Evolutionary conservation across 2,797 vertebrate species (phyloP), one percentile per base, ranked within the genome.

Genomic region (Cossypha heuglini): DNA sequence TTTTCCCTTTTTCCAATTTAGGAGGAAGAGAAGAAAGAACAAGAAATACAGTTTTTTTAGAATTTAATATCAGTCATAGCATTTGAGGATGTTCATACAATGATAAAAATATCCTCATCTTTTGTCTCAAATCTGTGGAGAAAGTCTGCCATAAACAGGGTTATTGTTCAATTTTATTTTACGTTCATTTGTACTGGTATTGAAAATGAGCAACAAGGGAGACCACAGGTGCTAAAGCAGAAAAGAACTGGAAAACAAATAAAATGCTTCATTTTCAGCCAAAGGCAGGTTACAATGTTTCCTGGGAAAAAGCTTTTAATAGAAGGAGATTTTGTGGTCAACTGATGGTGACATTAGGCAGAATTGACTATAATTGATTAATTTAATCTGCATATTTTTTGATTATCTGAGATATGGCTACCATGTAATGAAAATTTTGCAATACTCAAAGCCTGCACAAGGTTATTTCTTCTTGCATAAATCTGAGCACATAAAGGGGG

Each of bases 201-300:
- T 89, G 90, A 96, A 95, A 96, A 95, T 83, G 78, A 86, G 68
- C 78, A 71, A 11, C 86, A 75, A 86, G 93, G 92, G 92, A 96
- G 68, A 80, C 68, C 61, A 75, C 84, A 91, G 90, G 93, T 96
- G 71, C 66, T 89, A 87, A 87, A 91, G 71, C 63, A 68, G 26
- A 87, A 40, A 89, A 87, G 49, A 96, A 81, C 28, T 67, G 42
- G n/a, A 88, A 93, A 95, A 89, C 57, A 96, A 95, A 95, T 68
- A 78, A 75, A 92, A 51, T 61, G 52, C 54, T 92, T 95, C 52
- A n/a, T 95, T 95, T 95, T 92, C 68, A 92, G 78, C 49, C 78
- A 61, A n/a, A 86, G 64, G 57, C 78, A 89, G 78, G 58, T 89
- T 82, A 54, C 35, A 74, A 0, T 87, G 38, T 71, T 92, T 76